phyloP scores from a whole-genome alignment of 2,797 vertebrate genomes.

The Rhynchonycteris naso region DNA sequence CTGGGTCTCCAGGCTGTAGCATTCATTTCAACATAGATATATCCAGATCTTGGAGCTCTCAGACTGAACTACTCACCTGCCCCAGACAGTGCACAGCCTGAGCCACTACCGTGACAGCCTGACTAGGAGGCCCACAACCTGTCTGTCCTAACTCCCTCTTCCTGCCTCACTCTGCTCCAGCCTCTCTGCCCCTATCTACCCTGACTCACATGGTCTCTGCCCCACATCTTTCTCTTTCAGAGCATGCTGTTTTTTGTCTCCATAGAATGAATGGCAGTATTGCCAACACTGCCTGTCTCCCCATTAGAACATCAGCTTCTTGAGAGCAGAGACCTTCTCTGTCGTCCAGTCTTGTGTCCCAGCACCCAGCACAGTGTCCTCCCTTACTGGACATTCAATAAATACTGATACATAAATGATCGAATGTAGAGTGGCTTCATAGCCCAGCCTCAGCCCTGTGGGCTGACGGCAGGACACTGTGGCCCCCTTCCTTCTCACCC shows the following conservation, averaged over 20 bases:
- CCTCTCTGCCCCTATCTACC: neutral
- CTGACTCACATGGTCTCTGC: neutral
- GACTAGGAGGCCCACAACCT: neutral
- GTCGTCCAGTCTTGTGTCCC: neutral
- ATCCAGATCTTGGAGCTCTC: neutral
- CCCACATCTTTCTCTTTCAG: neutral
- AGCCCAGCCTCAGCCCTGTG: neutral
- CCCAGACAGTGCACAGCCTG: neutral
- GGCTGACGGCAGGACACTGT: fast-evolving
- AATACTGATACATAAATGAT: fast-evolving
- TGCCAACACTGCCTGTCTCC: neutral
- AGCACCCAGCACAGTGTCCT: neutral
- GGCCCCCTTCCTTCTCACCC: neutral
- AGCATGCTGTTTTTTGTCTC: neutral
- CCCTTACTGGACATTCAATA: neutral
- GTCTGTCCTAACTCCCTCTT: neutral
- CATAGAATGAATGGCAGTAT: neutral
- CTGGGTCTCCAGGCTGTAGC: neutral
- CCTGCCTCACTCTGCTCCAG: neutral
- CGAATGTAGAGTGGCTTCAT: fast-evolving
- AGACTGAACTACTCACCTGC: neutral
- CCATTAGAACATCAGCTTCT: neutral
- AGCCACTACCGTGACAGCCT: neutral
- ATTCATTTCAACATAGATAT: no score
- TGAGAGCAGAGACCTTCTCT: neutral